Conservation (phyloP, 2,888 invertebrate genomes). For the Tachystola acroxantha region DNA sequence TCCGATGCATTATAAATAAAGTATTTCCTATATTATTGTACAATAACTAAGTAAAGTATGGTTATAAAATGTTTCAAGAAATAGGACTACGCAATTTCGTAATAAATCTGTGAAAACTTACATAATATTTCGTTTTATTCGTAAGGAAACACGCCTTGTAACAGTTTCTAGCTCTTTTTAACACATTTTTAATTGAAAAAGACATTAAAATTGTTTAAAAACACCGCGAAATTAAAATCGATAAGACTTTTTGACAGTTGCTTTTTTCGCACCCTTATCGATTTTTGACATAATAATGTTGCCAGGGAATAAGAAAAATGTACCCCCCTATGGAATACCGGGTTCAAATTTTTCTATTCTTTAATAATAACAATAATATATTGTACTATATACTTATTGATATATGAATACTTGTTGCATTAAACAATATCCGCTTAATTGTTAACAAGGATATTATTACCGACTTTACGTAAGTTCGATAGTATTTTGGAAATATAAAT, state of each 20-base stretch:
- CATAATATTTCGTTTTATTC: conserved; percentile 42
- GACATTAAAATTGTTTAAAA: conserved; percentile 38
- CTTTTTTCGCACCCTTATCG: conserved; percentile 20
- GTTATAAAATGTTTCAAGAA: background rate
- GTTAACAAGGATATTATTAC: too few relatives aligned
- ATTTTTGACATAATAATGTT: conserved; percentile 23
- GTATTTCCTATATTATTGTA: background rate
- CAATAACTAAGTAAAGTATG: background rate
- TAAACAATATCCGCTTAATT: too few relatives aligned
- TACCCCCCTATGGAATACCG: conserved; percentile 4
- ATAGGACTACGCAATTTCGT: background rate
- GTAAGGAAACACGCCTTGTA: conserved; percentile 43
- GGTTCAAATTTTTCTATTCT: too few relatives aligned
- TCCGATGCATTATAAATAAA: background rate
- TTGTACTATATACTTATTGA: too few relatives aligned
- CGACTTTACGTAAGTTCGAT: too few relatives aligned
- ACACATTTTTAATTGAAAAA: conserved; percentile 49
- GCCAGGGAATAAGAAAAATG: conserved; percentile 18
- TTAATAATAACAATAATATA: too few relatives aligned
- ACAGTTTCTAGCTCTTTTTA: conserved; percentile 42
- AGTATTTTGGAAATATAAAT: too few relatives aligned
- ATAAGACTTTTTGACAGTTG: conserved; percentile 17
- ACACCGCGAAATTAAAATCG: background rate
- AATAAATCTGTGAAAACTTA: conserved; percentile 30
- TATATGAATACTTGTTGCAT: too few relatives aligned